Evolutionary conservation across 2,113 vertebrate genomes (phyloP).

Genomic region (Chaetura pelagica): DNA sequence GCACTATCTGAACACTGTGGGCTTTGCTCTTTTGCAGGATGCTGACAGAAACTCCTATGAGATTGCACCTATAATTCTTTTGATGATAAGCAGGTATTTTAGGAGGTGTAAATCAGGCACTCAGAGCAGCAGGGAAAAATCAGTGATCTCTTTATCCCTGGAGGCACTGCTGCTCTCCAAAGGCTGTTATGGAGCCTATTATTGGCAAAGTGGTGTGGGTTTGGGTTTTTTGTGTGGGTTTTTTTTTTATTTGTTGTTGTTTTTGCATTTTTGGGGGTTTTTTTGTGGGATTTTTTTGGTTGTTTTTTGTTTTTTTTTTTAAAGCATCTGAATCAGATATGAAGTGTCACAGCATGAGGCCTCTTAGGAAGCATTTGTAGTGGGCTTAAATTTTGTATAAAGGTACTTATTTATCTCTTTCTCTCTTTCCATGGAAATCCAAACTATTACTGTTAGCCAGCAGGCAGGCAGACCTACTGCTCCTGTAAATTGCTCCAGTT

Average conservation of each 20-base stretch:
- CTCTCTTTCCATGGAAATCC: background rate
- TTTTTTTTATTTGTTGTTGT: too few relatives aligned
- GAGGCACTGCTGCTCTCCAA: background rate
- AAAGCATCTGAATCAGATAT: background rate
- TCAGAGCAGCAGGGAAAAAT: background rate
- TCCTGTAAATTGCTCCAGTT: conserved; percentile 27
- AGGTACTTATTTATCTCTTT: background rate
- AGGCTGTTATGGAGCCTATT: background rate
- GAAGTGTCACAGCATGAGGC: background rate
- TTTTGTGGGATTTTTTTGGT: background rate
- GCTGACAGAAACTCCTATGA: background rate
- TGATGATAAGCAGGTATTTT: background rate
- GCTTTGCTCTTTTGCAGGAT: background rate
- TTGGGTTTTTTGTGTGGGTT: background rate
- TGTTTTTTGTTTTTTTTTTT: background rate
- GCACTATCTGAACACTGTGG: background rate
- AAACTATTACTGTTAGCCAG: background rate
- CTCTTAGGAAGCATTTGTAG: background rate
- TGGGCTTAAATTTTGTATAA: background rate
- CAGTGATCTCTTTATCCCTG: background rate
- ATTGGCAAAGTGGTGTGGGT: background rate
- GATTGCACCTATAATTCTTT: background rate
- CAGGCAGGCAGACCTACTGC: conserved; percentile 12
- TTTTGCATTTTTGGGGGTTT: background rate
- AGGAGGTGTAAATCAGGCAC: background rate